These are phyloP conservation scores for Galemys pyrenaicus DNA, from an alignment of 2,113 vertebrate species.

Conservation along the genomic window DNA sequence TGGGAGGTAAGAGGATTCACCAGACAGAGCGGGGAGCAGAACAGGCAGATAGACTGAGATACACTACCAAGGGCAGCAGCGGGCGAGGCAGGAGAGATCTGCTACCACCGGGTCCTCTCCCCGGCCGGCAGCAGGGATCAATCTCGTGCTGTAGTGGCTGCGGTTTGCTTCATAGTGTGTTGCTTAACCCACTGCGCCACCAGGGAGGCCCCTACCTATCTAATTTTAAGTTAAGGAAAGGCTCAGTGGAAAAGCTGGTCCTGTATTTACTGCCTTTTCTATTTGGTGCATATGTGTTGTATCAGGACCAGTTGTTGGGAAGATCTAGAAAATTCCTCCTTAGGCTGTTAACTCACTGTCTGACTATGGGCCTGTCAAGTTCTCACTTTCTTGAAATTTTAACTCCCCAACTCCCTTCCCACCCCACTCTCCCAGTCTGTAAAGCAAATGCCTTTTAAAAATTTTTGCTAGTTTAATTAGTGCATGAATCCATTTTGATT, in stretches of 20 bases:
- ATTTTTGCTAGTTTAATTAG: conserved; percentile 75
- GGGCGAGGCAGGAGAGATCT: no score
- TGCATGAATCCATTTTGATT: conserved; percentile 61
- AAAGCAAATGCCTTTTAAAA: conserved; percentile 67
- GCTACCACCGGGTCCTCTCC: no score
- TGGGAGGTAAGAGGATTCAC: no score
- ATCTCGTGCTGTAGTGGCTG: no score
- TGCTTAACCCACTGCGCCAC: no score
- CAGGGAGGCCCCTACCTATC: neutral
- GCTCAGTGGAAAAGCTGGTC: neutral
- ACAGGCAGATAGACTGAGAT: no score
- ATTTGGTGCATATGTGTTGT: neutral
- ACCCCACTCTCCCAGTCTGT: neutral
- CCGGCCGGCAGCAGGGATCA: no score
- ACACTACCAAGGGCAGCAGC: no score
- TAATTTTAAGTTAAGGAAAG: neutral
- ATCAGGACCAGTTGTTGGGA: conserved; percentile 10
- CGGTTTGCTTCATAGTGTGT: no score
- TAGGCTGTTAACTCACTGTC: neutral
- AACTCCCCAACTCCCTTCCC: conserved; percentile 8
- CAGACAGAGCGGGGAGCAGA: no score
- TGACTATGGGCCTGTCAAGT: conserved; percentile 59
- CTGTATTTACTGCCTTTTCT: neutral
- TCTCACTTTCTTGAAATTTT: conserved; percentile 41
- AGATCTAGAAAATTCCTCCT: conserved; percentile 44